phyloP scores from a whole-genome alignment of 2,888 invertebrate genomes.

The Pemphredon lugubris region DNA sequence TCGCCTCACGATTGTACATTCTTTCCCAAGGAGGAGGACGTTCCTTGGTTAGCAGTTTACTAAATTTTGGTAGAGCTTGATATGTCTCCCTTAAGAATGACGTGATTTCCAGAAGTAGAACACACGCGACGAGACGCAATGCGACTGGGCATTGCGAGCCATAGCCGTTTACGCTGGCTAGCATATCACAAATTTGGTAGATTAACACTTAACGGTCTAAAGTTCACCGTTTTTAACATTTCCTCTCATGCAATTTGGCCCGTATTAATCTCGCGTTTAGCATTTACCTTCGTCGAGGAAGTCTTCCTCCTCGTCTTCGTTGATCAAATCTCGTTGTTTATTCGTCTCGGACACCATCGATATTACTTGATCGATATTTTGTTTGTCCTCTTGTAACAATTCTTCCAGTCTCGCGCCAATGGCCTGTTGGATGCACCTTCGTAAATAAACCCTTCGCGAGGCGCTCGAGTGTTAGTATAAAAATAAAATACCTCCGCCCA shows the following conservation, averaged over 20 bases:
- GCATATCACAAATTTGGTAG: conserved; percentile 20
- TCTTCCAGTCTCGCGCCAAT: conserved; percentile 95
- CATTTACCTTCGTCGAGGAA: conserved; percentile 94
- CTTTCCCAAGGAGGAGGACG: conserved; percentile 92
- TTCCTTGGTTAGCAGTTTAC: conserved; percentile 88
- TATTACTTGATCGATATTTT: conserved; percentile 86
- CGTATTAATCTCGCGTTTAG: background rate
- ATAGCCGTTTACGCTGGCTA: conserved; percentile 86
- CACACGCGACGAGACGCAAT: conserved; percentile 95
- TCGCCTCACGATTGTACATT: conserved; percentile 90
- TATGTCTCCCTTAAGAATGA: conserved; percentile 98
- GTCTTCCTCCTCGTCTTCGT: conserved; percentile 97
- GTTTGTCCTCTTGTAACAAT: conserved; percentile 91
- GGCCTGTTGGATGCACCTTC: conserved; percentile 81
- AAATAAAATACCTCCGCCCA: conserved; percentile 91
- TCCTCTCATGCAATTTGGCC: background rate
- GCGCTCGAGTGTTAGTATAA: no score
- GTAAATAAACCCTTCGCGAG: background rate
- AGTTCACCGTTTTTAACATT: background rate
- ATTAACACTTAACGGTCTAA: no score
- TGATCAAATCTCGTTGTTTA: conserved; percentile 89
- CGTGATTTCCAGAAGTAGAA: conserved; percentile 97
- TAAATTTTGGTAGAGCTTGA: conserved; percentile 90
- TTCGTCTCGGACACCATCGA: conserved; percentile 88
- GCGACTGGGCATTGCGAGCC: conserved; percentile 94